Percentiles rank a stretch among this genome's conserved stretches.
Evolutionary conservation across 2,888 invertebrate genomes (phyloP).

Genomic region (Griposia aprilina): DNA sequence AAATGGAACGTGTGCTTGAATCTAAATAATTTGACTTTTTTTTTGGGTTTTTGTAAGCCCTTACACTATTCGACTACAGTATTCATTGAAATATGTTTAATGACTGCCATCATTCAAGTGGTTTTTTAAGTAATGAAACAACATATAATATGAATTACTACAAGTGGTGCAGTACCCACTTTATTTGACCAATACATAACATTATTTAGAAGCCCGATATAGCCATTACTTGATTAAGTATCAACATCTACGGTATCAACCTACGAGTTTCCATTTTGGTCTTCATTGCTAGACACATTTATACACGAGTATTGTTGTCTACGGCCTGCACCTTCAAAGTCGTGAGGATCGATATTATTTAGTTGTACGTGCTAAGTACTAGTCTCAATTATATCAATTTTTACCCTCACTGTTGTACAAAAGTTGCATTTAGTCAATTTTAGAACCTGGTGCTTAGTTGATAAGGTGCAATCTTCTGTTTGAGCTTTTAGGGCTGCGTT

Average conservation of each 20-base stretch:
- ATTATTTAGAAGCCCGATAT: not conserved
- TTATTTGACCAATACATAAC: not conserved
- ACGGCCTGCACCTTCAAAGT: not conserved
- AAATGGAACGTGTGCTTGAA: not conserved
- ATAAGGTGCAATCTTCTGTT: conserved; percentile 17
- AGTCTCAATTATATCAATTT: conserved; percentile 9
- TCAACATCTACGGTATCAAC: not conserved
- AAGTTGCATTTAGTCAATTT: not conserved
- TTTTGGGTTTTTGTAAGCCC: not conserved
- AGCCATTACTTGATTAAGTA: conserved; percentile 18
- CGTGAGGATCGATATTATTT: not conserved
- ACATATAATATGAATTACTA: not conserved
- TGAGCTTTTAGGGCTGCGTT: not conserved
- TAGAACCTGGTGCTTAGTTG: not conserved
- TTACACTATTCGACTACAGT: not conserved
- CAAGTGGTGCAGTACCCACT: not conserved
- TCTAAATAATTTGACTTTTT: not conserved
- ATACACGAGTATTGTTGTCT: not conserved
- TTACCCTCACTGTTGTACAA: not conserved
- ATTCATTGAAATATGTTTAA: not conserved
- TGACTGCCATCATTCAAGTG: not conserved
- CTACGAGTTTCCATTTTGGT: not conserved
- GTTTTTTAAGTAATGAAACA: not conserved
- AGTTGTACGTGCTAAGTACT: not conserved
- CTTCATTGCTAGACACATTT: not conserved